Evolutionary conservation across 92 coral and sea anemone species (phyloP).

Genomic region (Porites cylindrica): DNA sequence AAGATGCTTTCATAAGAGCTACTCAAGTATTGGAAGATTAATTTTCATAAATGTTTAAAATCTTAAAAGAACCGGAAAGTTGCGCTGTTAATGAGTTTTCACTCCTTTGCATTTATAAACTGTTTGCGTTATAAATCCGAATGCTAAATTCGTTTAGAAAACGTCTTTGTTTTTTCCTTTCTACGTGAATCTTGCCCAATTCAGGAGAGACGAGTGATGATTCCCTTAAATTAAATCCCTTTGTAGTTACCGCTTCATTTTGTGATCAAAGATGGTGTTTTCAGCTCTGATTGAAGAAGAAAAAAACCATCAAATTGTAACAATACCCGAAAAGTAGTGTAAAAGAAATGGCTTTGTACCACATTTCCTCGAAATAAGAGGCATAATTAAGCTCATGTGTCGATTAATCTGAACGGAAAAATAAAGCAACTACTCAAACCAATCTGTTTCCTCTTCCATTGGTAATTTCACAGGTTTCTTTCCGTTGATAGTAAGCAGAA

Average conservation of each 20-base stretch:
- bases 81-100: conserved; percentile 29
- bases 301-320: conserved; percentile 36
- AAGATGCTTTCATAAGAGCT: conserved; percentile 22
- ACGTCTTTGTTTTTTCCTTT: conserved; percentile 21
- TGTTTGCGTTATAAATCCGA: conserved; percentile 42
- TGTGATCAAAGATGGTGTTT: conserved; percentile 36
- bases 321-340: conserved; percentile 47
- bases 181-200: conserved; percentile 29
- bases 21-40: conserved; percentile 33
- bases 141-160: conserved; percentile 23
- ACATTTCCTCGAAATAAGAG: conserved; percentile 48
- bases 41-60: conserved; percentile 38
- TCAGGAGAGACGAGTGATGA: conserved; percentile 20
- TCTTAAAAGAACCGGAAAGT: conserved; percentile 27
- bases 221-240: conserved; percentile 48
- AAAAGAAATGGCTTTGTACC: conserved; percentile 38
- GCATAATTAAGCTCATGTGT: conserved; percentile 53
- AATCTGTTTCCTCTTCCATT: conserved; percentile 33
- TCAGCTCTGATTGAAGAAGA: conserved; percentile 51
- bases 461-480: conserved; percentile 46
- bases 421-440: conserved; percentile 53
- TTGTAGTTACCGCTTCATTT: conserved; percentile 54
- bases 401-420: conserved; percentile 52
- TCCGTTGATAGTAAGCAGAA: conserved; percentile 30
- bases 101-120: conserved; percentile 16